A percentile compares a stretch with the other conserved stretches of the same genome.
These are phyloP conservation scores for Boloria euphrosyne DNA, from an alignment of 2,888 invertebrate species.

Conservation along the genomic window DNA sequence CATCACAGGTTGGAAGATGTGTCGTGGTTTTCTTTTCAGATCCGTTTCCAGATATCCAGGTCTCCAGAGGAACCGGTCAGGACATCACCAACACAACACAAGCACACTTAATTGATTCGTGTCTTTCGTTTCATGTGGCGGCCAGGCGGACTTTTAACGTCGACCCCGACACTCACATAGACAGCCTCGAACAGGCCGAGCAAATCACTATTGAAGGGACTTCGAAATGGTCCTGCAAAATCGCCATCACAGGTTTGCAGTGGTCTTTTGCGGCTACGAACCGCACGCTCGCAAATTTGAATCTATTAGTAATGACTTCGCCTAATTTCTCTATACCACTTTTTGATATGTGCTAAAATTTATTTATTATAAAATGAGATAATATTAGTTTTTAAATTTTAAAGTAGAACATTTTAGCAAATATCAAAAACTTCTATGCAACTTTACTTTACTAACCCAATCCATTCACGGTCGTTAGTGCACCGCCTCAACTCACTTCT, in stretches of 20 bases:
- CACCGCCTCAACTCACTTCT: conserved; percentile 74
- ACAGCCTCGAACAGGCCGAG: conserved; percentile 98
- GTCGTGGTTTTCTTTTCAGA: conserved; percentile 49
- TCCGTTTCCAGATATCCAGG: conserved; percentile 42
- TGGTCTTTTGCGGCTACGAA: conserved; percentile 80
- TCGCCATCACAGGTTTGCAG: conserved; percentile 98
- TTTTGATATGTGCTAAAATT: conserved; percentile 70
- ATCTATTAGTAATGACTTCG: conserved; percentile 80
- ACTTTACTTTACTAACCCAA: conserved; percentile 66
- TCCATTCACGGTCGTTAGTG: conserved; percentile 75
- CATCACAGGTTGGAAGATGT: conserved; percentile 96
- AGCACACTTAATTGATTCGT: conserved; percentile 70
- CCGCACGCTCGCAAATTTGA: conserved; percentile 80
- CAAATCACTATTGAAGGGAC: conserved; percentile 99
- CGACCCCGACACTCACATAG: conserved; percentile 98
- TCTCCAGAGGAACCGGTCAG: conserved; percentile 40
- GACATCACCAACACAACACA: conserved; percentile 54
- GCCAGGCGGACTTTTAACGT: conserved; percentile 97
- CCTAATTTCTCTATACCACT: conserved; percentile 69
- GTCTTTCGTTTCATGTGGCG: conserved; percentile 81
- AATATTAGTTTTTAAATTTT: background rate
- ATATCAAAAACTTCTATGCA: conserved; percentile 69
- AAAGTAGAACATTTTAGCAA: conserved; percentile 52
- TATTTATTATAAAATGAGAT: background rate
- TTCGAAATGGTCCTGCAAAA: conserved; percentile 99